phyloP scores from a whole-genome alignment of 2,888 invertebrate genomes.

The Trissolcus japonicus region DNA sequence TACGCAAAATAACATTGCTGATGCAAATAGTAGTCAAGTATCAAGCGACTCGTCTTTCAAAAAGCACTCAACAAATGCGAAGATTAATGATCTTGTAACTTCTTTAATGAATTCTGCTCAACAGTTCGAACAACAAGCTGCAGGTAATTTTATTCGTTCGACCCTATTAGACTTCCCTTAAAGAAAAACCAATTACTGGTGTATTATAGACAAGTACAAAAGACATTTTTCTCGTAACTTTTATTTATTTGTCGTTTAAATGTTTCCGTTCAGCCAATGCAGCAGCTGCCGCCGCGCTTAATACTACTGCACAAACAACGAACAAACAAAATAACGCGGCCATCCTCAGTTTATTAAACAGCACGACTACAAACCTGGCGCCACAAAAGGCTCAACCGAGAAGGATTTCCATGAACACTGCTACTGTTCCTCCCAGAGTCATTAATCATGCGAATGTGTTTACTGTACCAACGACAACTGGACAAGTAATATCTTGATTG shows the following conservation, averaged over 20 bases:
- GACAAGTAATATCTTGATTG: conserved; percentile 63
- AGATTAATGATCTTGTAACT: conserved; percentile 87
- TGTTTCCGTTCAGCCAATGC: conserved; percentile 64
- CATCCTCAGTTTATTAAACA: conserved; percentile 86
- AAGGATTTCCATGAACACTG: conserved; percentile 72
- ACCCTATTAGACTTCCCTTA: not conserved
- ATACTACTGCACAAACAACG: conserved; percentile 69
- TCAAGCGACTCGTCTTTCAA: conserved; percentile 78
- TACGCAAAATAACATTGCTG: conserved; percentile 78
- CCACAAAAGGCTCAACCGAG: conserved; percentile 72
- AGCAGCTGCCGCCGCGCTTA: conserved; percentile 75
- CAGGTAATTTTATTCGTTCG: conserved; percentile 64
- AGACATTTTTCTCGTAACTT: not conserved
- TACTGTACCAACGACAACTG: conserved; percentile 73
- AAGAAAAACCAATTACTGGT: not conserved
- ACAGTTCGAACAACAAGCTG: conserved; percentile 84
- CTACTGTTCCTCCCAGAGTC: conserved; percentile 71
- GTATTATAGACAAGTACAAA: not conserved
- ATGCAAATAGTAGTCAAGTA: conserved; percentile 67
- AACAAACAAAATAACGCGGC: conserved; percentile 82
- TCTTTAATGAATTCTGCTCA: conserved; percentile 90
- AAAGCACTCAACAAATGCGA: conserved; percentile 80
- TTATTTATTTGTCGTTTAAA: too few relatives aligned
- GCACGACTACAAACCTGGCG: conserved; percentile 82
- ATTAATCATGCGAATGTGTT: conserved; percentile 74